Evolutionary conservation across 92 coral and sea anemone species (phyloP).

Genomic region (Phenganax stokvisi): DNA sequence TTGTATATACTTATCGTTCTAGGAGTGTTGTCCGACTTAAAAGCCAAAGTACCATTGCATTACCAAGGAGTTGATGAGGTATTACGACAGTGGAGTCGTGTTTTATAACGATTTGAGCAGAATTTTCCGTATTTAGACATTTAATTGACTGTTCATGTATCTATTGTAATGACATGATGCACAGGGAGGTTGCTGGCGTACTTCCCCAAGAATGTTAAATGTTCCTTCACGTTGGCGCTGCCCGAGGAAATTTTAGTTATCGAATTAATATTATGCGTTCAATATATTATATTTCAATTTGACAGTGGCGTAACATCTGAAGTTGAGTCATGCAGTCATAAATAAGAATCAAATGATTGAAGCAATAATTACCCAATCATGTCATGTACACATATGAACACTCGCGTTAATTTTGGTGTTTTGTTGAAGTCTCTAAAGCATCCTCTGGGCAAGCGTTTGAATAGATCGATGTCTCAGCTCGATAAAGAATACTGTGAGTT

Average conservation of each 20-base stretch:
- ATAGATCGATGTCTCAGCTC: slow-evolving; percentile 53
- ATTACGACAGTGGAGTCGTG: not conserved
- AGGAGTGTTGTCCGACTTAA: slow-evolving; percentile 85
- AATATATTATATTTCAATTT: too few relatives aligned
- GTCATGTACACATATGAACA: not conserved
- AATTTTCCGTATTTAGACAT: not conserved
- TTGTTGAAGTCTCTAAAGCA: slow-evolving; percentile 73
- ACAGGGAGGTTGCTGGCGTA: too few relatives aligned
- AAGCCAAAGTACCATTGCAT: slow-evolving; percentile 86
- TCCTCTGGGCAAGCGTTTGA: slow-evolving; percentile 80
- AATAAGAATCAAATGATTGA: not conserved
- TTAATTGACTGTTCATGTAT: not conserved
- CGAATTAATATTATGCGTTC: too few relatives aligned
- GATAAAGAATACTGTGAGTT: slow-evolving; percentile 27
- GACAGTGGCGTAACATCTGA: too few relatives aligned
- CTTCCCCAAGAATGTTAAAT: too few relatives aligned
- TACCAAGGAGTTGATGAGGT: slow-evolving; percentile 89
- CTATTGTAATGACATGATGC: too few relatives aligned
- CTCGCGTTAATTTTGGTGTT: not conserved
- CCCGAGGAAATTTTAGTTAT: too few relatives aligned
- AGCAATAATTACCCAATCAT: not conserved
- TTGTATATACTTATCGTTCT: not conserved
- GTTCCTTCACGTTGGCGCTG: too few relatives aligned
- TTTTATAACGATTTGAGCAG: not conserved
- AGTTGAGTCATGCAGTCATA: not conserved